phyloP scores from a whole-genome alignment of 2,797 vertebrate genomes.

The Phaenicophaeus curvirostris region DNA sequence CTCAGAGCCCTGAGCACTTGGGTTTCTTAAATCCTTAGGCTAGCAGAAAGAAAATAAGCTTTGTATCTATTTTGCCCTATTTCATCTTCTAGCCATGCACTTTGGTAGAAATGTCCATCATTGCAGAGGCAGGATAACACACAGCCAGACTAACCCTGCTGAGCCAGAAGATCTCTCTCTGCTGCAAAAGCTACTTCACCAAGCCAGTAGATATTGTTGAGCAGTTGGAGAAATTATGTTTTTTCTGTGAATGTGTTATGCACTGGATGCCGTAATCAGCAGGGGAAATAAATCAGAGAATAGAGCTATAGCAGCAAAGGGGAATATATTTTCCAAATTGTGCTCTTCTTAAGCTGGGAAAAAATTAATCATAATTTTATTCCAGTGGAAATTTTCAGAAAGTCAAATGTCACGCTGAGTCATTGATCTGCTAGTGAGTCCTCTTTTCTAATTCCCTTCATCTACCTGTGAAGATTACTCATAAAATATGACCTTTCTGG shows the following conservation, averaged over 20 bases:
- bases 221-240: background rate
- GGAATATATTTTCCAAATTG: background rate
- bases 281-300: background rate
- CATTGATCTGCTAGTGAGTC: background rate
- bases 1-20: background rate
- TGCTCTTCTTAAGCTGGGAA: background rate
- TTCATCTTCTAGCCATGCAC: background rate
- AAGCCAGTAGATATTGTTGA: background rate
- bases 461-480: background rate
- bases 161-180: background rate
- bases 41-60: background rate
- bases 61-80: background rate
- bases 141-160: background rate
- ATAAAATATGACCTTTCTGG: background rate
- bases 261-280: background rate
- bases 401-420: background rate
- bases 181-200: background rate
- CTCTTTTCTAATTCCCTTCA: background rate
- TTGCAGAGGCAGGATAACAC: background rate
- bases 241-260: background rate
- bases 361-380: background rate
- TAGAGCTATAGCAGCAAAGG: background rate
- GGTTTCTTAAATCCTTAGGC: background rate
- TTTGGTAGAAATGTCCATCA: fast-evolving
- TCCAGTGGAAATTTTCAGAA: background rate